Percentiles rank a stretch among this genome's conserved stretches.
phyloP scores from a whole-genome alignment of 2,113 vertebrate species.

The Coptodon rendalli region DNA sequence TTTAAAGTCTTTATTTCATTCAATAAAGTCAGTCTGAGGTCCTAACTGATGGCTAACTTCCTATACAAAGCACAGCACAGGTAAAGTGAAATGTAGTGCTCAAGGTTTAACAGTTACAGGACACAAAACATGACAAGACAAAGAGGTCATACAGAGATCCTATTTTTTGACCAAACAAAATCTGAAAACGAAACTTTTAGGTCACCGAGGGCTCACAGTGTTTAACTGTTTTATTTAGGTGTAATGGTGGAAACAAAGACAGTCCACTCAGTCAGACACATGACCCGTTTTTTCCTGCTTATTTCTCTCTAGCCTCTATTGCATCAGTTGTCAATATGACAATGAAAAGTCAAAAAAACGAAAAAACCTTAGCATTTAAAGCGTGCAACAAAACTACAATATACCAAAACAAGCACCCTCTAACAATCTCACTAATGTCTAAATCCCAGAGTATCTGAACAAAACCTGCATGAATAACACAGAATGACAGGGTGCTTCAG shows the following conservation, averaged over 20 bases:
- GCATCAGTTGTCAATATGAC: constrained; percentile 13
- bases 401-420: background rate
- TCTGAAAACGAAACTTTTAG: constrained; percentile 24
- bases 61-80: constrained; percentile 40
- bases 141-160: constrained; percentile 9
- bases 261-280: background rate
- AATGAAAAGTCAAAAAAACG: background rate
- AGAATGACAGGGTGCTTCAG: constrained; percentile 12
- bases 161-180: constrained; percentile 2
- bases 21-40: constrained; percentile 44
- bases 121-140: constrained; percentile 1
- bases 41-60: constrained; percentile 13
- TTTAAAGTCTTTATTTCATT: constrained; percentile 61
- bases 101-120: background rate
- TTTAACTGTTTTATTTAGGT: constrained; percentile 18
- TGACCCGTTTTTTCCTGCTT: background rate
- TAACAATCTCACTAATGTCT: background rate
- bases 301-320: constrained; percentile 7
- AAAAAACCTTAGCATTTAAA: background rate
- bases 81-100: constrained; percentile 36
- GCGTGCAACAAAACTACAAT: constrained; percentile 32
- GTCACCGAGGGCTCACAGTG: constrained; percentile 13
- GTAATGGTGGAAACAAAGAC: background rate
- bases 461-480: background rate
- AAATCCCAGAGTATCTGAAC: background rate